These are phyloP conservation scores for Lycophotia porphyrea DNA, from an alignment of 2,888 invertebrate genomes.

Conservation along the genomic window DNA sequence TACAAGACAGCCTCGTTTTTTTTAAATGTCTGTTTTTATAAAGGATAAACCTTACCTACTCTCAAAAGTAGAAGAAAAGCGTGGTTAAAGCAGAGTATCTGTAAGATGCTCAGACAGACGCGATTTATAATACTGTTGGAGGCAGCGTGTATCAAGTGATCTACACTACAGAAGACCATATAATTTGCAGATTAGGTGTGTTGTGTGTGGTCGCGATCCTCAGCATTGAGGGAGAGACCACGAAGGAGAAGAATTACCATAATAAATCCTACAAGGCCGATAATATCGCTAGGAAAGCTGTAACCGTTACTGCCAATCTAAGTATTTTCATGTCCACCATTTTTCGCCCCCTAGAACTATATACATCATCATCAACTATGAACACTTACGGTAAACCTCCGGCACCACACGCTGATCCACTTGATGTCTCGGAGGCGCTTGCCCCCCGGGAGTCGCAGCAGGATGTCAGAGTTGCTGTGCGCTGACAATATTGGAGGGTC, in stretches of 20 bases:
- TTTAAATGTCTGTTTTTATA: too few relatives aligned
- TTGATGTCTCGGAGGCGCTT: slow-evolving; percentile 96
- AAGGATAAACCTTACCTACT: neutral
- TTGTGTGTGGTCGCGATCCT: neutral
- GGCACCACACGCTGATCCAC: slow-evolving; percentile 98
- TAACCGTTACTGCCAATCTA: neutral
- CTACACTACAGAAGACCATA: neutral
- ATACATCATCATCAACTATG: neutral
- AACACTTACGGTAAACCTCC: slow-evolving; percentile 95
- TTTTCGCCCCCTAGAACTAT: neutral
- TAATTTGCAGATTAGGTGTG: neutral
- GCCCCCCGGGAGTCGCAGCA: slow-evolving; percentile 95
- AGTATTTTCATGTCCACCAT: neutral
- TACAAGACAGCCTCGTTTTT: too few relatives aligned
- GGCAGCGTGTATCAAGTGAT: neutral
- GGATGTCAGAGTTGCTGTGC: slow-evolving; percentile 94
- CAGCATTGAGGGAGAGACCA: neutral
- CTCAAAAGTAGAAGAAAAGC: neutral
- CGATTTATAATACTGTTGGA: neutral
- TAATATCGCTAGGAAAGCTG: neutral
- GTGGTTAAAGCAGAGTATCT: neutral
- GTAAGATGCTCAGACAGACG: neutral
- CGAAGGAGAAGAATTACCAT: neutral
- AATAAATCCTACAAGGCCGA: neutral
- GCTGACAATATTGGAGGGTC: slow-evolving; percentile 94